Conservation (phyloP, 64 coral and sea anemone genomes). For the Platygyra sinensis region DNA sequence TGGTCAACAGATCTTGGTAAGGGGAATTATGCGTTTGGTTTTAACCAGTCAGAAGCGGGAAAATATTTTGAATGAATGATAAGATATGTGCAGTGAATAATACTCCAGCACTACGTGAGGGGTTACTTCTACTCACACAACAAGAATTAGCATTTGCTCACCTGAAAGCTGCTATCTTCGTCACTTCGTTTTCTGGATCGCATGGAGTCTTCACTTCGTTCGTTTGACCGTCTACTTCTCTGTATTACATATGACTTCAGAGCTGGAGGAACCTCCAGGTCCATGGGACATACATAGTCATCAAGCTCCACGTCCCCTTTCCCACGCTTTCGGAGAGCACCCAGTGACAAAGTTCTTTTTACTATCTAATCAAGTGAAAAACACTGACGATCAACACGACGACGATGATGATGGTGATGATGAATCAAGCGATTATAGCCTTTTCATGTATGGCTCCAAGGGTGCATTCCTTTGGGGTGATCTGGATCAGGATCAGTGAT, state of each 20-base stretch:
- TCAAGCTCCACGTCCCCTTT: constrained; percentile 72
- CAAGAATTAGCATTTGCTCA: background rate
- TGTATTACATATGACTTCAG: constrained; percentile 69
- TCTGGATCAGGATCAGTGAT: too few species aligned
- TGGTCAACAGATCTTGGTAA: too few species aligned
- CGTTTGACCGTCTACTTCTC: constrained; percentile 57
- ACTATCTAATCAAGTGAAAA: constrained; percentile 43
- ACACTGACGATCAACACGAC: too few species aligned
- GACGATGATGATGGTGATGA: too few species aligned
- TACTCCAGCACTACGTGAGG: background rate
- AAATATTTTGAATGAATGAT: too few species aligned
- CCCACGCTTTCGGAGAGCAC: constrained; percentile 68
- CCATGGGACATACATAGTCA: constrained; percentile 98
- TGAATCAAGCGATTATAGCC: too few species aligned
- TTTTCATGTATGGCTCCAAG: too few species aligned
- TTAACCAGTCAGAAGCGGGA: too few species aligned
- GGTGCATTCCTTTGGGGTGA: too few species aligned
- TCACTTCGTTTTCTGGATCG: constrained; percentile 34
- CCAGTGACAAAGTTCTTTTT: constrained; percentile 72
- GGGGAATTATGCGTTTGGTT: too few species aligned
- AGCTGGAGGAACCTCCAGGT: constrained; percentile 78
- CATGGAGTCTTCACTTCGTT: constrained; percentile 48
- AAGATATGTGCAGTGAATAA: too few species aligned
- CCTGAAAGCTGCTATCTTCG: constrained; percentile 68
- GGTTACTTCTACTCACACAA: too few species aligned